phyloP scores from a whole-genome alignment of 2,113 vertebrate species.

The Aythya baeri region DNA sequence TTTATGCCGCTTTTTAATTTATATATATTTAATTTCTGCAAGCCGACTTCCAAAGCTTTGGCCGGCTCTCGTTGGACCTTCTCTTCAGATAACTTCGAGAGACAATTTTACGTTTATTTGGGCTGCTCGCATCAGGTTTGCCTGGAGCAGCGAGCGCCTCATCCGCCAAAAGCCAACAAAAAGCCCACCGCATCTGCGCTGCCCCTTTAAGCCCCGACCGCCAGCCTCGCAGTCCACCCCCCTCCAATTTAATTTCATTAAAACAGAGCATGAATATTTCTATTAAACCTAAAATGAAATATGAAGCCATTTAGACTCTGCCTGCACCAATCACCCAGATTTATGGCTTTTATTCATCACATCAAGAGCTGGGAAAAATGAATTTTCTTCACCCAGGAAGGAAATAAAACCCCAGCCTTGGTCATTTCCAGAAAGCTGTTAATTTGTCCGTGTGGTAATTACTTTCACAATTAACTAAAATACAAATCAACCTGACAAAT shows the following conservation, averaged over 20 bases:
- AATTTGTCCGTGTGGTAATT: slow-evolving; percentile 94
- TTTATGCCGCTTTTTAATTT: neutral
- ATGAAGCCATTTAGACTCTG: slow-evolving; percentile 99
- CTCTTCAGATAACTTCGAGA: neutral
- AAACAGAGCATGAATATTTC: slow-evolving; percentile 97
- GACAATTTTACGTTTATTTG: neutral
- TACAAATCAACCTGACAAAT: slow-evolving; percentile 99
- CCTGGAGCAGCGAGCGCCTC: neutral
- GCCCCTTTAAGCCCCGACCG: slow-evolving; percentile 73
- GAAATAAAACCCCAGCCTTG: slow-evolving; percentile 89
- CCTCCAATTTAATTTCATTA: slow-evolving; percentile 98
- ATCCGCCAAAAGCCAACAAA: neutral
- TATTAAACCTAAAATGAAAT: slow-evolving; percentile 99
- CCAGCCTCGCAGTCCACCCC: slow-evolving; percentile 69
- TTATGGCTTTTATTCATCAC: slow-evolving; percentile 98
- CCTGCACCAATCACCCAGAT: slow-evolving; percentile 96
- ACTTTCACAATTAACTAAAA: slow-evolving; percentile 99
- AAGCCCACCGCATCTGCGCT: slow-evolving; percentile 2
- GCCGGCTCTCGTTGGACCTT: neutral
- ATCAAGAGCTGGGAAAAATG: slow-evolving; percentile 93
- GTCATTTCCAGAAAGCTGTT: slow-evolving; percentile 96
- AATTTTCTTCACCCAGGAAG: slow-evolving; percentile 93
- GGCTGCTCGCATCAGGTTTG: fast-evolving
- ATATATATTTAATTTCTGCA: neutral
- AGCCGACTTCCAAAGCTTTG: neutral